Percentiles rank a stretch among this genome's conserved stretches.
Conservation (phyloP, 30 jellyfish, hydroid and myxozoan genomes). For the Haliclystus octoradiatus region DNA sequence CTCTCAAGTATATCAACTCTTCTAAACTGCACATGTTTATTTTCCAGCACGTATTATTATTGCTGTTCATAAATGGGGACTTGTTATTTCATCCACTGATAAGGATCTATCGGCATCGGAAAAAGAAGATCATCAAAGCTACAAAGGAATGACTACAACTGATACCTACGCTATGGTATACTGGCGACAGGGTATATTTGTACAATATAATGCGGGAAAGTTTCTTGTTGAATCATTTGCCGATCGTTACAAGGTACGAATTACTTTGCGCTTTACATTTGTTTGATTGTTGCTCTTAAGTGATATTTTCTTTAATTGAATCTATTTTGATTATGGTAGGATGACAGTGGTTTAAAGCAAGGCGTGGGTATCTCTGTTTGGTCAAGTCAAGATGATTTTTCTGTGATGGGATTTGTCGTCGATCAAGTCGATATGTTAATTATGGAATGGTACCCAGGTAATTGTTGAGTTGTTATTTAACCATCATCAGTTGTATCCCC, state of each 20-base stretch:
- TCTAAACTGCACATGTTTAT: neutral
- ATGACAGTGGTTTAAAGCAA: slow-evolving; percentile 7
- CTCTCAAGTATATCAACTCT: too few species aligned
- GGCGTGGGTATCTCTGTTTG: slow-evolving; percentile 73
- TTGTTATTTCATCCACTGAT: slow-evolving; percentile 28
- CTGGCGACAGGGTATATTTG: slow-evolving; percentile 93
- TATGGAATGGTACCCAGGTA: slow-evolving; percentile 96
- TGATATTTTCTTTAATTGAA: neutral
- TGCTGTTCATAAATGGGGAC: slow-evolving; percentile 91
- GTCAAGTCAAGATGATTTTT: slow-evolving; percentile 55
- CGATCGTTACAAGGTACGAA: neutral
- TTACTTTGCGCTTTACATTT: neutral
- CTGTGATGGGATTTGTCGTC: slow-evolving; percentile 86
- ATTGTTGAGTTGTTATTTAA: neutral
- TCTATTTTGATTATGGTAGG: neutral
- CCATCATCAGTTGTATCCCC: too few species aligned
- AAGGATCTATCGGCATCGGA: neutral
- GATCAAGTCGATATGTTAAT: slow-evolving; percentile 77
- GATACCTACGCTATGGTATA: slow-evolving; percentile 27
- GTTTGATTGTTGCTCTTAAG: neutral
- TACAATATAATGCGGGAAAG: slow-evolving; percentile 39
- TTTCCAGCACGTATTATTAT: slow-evolving; percentile 65
- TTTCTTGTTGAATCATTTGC: slow-evolving; percentile 54
- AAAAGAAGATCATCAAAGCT: slow-evolving; percentile 6
- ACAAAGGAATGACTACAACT: slow-evolving; percentile 6